phyloP scores from a whole-genome alignment of 2,888 invertebrate species.

The Hyppa rectilinea region DNA sequence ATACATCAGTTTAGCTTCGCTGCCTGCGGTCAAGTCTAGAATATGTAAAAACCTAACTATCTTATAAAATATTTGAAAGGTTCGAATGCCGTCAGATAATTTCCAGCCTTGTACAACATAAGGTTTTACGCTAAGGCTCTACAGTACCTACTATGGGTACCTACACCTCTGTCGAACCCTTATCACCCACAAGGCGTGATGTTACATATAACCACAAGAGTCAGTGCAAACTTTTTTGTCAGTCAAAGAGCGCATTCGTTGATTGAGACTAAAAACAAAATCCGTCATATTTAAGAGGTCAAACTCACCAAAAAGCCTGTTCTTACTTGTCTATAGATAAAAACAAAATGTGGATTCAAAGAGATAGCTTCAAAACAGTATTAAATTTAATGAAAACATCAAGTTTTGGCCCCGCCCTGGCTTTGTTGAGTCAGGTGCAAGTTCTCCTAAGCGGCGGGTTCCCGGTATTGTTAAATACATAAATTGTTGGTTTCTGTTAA shows the following conservation, averaged over 20 bases:
- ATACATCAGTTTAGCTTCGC: too few species aligned
- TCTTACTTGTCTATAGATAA: slow-evolving; percentile 14
- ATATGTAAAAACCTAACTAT: too few species aligned
- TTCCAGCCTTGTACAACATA: too few species aligned
- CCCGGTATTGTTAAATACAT: slow-evolving; percentile 39
- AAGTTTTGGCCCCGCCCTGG: slow-evolving; percentile 46
- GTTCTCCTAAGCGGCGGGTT: slow-evolving; percentile 37
- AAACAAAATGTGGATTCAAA: slow-evolving; percentile 42
- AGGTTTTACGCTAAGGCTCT: too few species aligned
- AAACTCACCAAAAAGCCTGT: slow-evolving; percentile 4
- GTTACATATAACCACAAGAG: neutral
- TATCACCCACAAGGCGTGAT: too few species aligned
- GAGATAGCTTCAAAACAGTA: slow-evolving; percentile 57
- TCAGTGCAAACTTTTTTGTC: neutral
- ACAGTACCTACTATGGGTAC: too few species aligned
- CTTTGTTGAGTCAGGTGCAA: slow-evolving; percentile 41
- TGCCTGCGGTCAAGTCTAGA: too few species aligned
- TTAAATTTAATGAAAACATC: slow-evolving; percentile 68
- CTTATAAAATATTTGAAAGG: too few species aligned
- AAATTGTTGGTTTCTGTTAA: slow-evolving; percentile 33
- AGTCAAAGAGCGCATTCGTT: neutral
- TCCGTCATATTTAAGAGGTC: neutral
- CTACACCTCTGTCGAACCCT: too few species aligned
- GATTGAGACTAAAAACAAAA: neutral
- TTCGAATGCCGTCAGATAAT: too few species aligned